Evolutionary conservation across 1,140 invertebrate genomes (phyloP).

Genomic region (Conopomorpha cramerella): DNA sequence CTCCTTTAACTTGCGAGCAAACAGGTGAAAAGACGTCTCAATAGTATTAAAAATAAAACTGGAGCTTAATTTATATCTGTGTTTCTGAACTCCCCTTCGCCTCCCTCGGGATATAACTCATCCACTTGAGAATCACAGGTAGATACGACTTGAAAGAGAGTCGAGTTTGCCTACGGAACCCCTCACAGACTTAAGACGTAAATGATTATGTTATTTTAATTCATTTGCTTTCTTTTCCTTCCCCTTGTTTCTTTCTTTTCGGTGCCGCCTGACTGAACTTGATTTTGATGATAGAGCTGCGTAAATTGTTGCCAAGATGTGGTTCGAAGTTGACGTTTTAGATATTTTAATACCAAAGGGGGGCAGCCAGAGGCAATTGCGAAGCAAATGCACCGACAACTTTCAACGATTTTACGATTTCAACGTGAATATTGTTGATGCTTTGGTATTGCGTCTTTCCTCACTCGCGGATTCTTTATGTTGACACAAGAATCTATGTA

Average conservation of each 20-base stretch:
- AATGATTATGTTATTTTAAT: slow-evolving; percentile 59
- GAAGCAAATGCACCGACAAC: too few species aligned
- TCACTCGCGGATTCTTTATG: too few species aligned
- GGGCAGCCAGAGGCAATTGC: too few species aligned
- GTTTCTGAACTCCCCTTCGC: slow-evolving; percentile 27
- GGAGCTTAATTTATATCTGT: slow-evolving; percentile 29
- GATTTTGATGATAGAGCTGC: slow-evolving; percentile 20
- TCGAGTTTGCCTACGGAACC: slow-evolving; percentile 46
- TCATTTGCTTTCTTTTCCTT: slow-evolving; percentile 49
- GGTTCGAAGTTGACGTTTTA: too few species aligned
- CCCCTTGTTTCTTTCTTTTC: slow-evolving; percentile 35
- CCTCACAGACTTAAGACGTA: slow-evolving; percentile 44
- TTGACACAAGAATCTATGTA: too few species aligned
- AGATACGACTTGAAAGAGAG: slow-evolving; percentile 51
- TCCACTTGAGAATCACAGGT: slow-evolving; percentile 53
- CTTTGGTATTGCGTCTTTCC: too few species aligned
- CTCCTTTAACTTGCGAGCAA: slow-evolving; percentile 6
- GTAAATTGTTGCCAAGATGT: slow-evolving; percentile 15
- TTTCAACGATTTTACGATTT: too few species aligned
- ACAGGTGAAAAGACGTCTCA: slow-evolving; percentile 41
- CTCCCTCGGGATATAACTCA: slow-evolving; percentile 51
- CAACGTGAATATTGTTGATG: too few species aligned
- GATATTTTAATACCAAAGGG: too few species aligned
- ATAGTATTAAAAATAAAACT: slow-evolving; percentile 49
- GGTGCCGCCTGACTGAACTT: slow-evolving; percentile 50